phyloP scores from a whole-genome alignment of 2,888 invertebrate species.

The Eilema caniola region DNA sequence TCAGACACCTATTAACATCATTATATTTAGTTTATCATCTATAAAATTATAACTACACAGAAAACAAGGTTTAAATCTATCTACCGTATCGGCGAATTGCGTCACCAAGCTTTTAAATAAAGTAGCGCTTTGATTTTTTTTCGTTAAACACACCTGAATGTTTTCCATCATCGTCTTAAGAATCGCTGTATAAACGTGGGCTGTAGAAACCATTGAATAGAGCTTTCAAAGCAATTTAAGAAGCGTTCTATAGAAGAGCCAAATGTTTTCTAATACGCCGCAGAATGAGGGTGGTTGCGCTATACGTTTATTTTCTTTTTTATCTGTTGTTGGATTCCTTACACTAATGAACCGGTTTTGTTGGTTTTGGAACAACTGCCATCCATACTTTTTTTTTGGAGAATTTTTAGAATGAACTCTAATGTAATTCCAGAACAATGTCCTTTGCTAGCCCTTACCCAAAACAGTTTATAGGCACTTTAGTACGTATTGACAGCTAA shows the following conservation, averaged over 20 bases:
- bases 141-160: slow-evolving; percentile 39
- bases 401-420: slow-evolving; percentile 26
- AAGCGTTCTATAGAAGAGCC: slow-evolving; percentile 29
- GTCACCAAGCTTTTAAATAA: slow-evolving; percentile 40
- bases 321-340: slow-evolving; percentile 64
- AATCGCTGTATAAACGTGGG: slow-evolving; percentile 22
- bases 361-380: slow-evolving; percentile 66
- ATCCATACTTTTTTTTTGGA: slow-evolving; percentile 52
- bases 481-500: background rate
- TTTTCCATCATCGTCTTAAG: slow-evolving; percentile 35
- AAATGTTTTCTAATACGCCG: slow-evolving; percentile 57
- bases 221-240: slow-evolving; percentile 22
- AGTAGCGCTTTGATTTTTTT: slow-evolving; percentile 26
- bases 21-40: slow-evolving; percentile 17
- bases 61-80: slow-evolving; percentile 32
- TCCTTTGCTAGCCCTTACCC: background rate
- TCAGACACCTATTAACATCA: slow-evolving; percentile 22
- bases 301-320: slow-evolving; percentile 72
- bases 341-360: slow-evolving; percentile 75
- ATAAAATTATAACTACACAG: slow-evolving; percentile 23
- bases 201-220: slow-evolving; percentile 21
- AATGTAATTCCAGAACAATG: slow-evolving; percentile 3
- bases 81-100: slow-evolving; percentile 18
- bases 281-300: slow-evolving; percentile 56
- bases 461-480: background rate